Conservation (phyloP, 2,113 vertebrate genomes). For the Stictonetta naevosa region DNA sequence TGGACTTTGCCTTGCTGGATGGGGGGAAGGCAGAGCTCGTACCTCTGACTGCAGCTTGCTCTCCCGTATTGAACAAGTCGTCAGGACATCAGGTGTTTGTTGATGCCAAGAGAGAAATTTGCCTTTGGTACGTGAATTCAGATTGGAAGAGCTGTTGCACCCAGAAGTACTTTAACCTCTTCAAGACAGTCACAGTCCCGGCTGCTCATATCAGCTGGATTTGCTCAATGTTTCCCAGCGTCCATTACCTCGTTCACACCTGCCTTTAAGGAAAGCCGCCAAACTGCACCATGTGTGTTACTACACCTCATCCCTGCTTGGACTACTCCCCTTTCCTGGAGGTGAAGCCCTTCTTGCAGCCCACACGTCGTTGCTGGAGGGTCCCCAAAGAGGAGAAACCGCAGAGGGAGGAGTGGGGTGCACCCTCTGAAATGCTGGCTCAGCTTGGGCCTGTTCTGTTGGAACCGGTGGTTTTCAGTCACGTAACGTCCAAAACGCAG, state of each 20-base stretch:
- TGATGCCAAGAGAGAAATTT: background rate
- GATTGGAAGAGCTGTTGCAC: background rate
- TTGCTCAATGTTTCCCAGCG: background rate
- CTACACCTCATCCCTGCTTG: background rate
- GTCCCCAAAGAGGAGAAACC: background rate
- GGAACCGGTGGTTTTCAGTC: background rate
- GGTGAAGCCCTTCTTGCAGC: background rate
- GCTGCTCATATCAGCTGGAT: background rate
- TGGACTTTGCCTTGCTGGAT: background rate
- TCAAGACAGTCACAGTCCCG: background rate
- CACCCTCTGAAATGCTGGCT: background rate
- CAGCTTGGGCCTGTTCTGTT: background rate
- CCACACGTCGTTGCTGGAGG: background rate
- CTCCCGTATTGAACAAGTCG: background rate
- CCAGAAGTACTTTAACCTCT: background rate
- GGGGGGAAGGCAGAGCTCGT: background rate
- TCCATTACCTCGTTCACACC: background rate
- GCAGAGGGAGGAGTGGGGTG: background rate
- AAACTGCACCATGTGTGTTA: background rate
- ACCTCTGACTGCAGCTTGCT: background rate
- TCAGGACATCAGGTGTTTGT: background rate
- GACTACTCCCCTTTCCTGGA: background rate
- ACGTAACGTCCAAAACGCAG: background rate
- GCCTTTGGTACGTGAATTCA: fast-evolving
- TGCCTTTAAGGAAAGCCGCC: background rate